Percentiles rank a stretch among this genome's conserved stretches.
Conservation (phyloP, 2,797 vertebrate genomes). For the Varecia variegata region DNA sequence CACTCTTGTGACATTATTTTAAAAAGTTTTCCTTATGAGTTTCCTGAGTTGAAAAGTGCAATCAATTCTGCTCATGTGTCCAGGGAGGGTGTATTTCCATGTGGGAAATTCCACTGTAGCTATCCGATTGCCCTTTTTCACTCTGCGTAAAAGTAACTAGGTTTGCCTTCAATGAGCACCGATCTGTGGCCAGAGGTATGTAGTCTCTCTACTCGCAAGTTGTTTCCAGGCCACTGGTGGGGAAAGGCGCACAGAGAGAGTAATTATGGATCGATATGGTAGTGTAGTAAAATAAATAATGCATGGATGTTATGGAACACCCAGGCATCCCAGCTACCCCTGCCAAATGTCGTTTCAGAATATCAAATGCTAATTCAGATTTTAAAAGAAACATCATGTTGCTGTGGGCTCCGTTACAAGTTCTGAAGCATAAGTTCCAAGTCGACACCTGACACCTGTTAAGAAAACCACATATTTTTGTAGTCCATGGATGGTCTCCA, state of each 20-base stretch:
- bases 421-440: conserved; percentile 28
- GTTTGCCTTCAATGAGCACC: not conserved
- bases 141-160: not conserved
- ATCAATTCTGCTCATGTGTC: not conserved
- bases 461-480: conserved; percentile 39
- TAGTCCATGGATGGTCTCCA: not conserved
- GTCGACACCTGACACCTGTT: conserved; percentile 50
- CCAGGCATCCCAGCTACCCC: not conserved
- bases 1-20: not conserved
- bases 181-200: not conserved
- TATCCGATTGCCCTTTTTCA: not conserved
- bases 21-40: not conserved
- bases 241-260: not conserved
- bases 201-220: not conserved
- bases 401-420: not conserved
- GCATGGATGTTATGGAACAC: not conserved
- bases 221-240: not conserved
- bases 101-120: not conserved
- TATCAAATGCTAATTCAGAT: conserved; percentile 49
- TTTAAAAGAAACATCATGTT: conserved; percentile 38
- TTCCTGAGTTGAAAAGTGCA: not conserved
- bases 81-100: not conserved
- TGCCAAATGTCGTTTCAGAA: conserved; percentile 26
- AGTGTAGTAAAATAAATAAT: not conserved
- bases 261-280: not conserved